phyloP scores from a whole-genome alignment of 2,888 invertebrate species.

The Deroplatys truncata region DNA sequence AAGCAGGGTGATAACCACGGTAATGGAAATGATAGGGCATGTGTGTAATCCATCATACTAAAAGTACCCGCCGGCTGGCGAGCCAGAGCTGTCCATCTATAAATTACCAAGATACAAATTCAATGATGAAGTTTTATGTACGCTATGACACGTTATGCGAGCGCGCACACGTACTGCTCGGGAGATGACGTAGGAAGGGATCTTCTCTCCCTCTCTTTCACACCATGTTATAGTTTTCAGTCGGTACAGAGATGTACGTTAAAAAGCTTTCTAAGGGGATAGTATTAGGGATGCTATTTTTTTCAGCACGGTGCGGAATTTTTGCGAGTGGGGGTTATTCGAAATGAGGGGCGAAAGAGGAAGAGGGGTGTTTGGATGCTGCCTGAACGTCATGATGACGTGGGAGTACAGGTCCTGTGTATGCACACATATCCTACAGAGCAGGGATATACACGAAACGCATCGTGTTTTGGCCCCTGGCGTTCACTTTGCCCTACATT shows the following conservation, averaged over 20 bases:
- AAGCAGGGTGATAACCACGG: neutral
- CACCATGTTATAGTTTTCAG: neutral
- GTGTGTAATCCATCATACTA: neutral
- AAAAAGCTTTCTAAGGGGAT: constrained; percentile 2
- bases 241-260: neutral
- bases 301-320: neutral
- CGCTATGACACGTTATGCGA: neutral
- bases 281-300: neutral
- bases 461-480: too few relatives aligned
- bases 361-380: neutral
- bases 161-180: neutral
- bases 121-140: constrained; percentile 6
- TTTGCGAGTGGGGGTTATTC: neutral
- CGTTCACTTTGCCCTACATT: too few relatives aligned
- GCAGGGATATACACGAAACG: neutral
- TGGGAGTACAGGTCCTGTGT: neutral
- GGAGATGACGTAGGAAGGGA: neutral
- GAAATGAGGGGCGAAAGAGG: neutral
- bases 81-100: neutral
- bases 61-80: neutral
- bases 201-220: neutral
- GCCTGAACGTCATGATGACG: neutral
- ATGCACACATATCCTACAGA: neutral
- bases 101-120: constrained; percentile 5
- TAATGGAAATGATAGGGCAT: neutral